Base-by-base conservation (phyloP, 1,140 invertebrate genomes). In the Drosophila lowei region DNA sequence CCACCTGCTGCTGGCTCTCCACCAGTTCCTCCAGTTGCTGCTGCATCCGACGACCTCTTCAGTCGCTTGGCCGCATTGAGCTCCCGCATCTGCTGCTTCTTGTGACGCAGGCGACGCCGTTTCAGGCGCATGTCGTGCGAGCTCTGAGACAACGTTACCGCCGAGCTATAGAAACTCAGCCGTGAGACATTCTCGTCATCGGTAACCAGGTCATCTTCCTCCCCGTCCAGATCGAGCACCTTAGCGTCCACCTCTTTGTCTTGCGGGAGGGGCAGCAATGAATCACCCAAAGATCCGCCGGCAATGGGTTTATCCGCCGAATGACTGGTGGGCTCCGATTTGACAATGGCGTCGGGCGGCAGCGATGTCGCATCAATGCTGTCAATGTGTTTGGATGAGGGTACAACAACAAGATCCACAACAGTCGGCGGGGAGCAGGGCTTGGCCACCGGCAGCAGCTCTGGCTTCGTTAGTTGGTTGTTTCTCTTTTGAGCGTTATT, bases 391-490 rank as follows among this genome's bases (percentile, higher is more conserved):
- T 58, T 66, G 52, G 54, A 54, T 11, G 68, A 18, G 30, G 83
- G 81, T 43, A 90, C 52, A 70, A 90, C 58, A 62, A 90, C 53
- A 71, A 90, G 58, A 59, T 90, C 89, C 11, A 90, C 86, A 28
- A 90, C 89, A 23, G 90, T 90, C 42, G 90, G 89, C 65, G 89
- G 89, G 21, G 89, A 90, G 55, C 79, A 74, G 23, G 85, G 79
- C 55, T 89, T 85, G 25, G 72, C 44, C 23, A 72, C 21, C 34
- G 57, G 56, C 13, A 60, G 56, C 34, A 61, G 52, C 38, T 76
- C 62, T 28, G 70, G 70, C 53, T 77, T 79, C 8, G 71, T 25
- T 21, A 73, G 38, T 16, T 92, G 85, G 46, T 75, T 74, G 15
- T 65, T 28, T 16, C 49, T 57, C 13, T 25, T 41, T 6, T 72